phyloP scores from a whole-genome alignment of 2,888 invertebrate genomes.

The Leucozona laternaria region DNA sequence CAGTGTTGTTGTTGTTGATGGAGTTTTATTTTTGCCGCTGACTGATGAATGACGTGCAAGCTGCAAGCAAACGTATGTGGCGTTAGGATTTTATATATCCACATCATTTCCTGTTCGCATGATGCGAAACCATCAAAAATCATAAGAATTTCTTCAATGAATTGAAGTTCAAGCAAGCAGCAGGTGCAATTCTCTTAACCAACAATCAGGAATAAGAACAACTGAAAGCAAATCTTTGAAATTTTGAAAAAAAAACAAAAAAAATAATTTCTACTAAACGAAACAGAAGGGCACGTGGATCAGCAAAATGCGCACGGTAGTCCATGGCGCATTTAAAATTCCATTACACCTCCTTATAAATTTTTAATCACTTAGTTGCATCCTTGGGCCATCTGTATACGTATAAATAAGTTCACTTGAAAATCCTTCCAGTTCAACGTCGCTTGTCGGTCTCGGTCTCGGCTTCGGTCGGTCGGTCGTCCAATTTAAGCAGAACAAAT shows the following conservation, averaged over 20 bases:
- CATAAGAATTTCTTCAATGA: conserved; percentile 51
- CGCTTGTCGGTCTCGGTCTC: too few species aligned
- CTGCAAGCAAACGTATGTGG: conserved; percentile 42
- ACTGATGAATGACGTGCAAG: conserved; percentile 70
- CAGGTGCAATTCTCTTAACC: conserved; percentile 39
- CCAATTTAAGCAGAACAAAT: conserved; percentile 10
- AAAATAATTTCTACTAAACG: conserved; percentile 1
- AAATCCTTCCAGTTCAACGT: not conserved
- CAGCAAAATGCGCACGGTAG: conserved; percentile 35
- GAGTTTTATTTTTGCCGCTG: not conserved
- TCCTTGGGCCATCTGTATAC: conserved; percentile 15
- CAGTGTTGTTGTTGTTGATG: conserved; percentile 12
- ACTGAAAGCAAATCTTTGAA: conserved; percentile 27
- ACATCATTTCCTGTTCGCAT: conserved; percentile 37
- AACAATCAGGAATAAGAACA: not conserved
- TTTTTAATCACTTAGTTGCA: conserved; percentile 53
- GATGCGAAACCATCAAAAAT: conserved; percentile 60
- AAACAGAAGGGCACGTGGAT: conserved; percentile 56
- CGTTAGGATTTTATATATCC: conserved; percentile 37
- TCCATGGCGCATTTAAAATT: conserved; percentile 62
- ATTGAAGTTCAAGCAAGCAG: conserved; percentile 45
- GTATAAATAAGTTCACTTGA: not conserved
- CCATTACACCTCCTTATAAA: conserved; percentile 68
- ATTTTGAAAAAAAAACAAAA: not conserved
- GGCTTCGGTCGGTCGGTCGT: not conserved